Percentiles rank a stretch among this genome's conserved stretches.
These are phyloP conservation scores for Gibbula magus DNA, from an alignment of 2,888 invertebrate species.

Conservation along the genomic window DNA sequence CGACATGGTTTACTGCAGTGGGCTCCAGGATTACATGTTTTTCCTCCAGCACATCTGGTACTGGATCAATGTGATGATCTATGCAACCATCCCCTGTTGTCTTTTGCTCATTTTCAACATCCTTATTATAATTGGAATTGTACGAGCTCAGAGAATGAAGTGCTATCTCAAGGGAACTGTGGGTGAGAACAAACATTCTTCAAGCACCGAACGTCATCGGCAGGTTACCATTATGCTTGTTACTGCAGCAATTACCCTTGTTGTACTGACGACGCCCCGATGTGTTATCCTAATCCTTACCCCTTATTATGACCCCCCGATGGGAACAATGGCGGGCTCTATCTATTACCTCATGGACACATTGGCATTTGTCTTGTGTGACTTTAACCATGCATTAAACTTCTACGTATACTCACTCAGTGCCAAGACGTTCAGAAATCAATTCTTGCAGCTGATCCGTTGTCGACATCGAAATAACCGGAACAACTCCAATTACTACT, in stretches of 20 bases:
- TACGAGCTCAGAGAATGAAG: conserved; percentile 28
- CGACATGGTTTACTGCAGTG: conserved; percentile 4
- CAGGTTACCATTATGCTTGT: conserved; percentile 42
- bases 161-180: background rate
- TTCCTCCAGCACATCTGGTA: conserved; percentile 31
- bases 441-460: conserved; percentile 45
- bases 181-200: background rate
- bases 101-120: conserved; percentile 35
- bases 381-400: conserved; percentile 61
- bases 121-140: conserved; percentile 36
- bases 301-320: background rate
- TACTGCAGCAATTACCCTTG: conserved; percentile 27
- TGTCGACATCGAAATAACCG: conserved; percentile 12
- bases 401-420: conserved; percentile 63
- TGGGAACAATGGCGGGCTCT: conserved; percentile 15
- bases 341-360: conserved; percentile 27
- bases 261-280: conserved; percentile 3
- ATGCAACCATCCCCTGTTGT: conserved; percentile 36
- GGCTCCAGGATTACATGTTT: background rate
- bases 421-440: conserved; percentile 53
- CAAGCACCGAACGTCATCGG: background rate
- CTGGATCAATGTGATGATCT: conserved; percentile 37
- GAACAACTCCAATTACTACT: too few relatives aligned
- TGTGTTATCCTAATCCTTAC: conserved; percentile 35
- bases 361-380: conserved; percentile 49